phyloP scores from a whole-genome alignment of 2,888 invertebrate species.

The Caenorhabditis becei region DNA sequence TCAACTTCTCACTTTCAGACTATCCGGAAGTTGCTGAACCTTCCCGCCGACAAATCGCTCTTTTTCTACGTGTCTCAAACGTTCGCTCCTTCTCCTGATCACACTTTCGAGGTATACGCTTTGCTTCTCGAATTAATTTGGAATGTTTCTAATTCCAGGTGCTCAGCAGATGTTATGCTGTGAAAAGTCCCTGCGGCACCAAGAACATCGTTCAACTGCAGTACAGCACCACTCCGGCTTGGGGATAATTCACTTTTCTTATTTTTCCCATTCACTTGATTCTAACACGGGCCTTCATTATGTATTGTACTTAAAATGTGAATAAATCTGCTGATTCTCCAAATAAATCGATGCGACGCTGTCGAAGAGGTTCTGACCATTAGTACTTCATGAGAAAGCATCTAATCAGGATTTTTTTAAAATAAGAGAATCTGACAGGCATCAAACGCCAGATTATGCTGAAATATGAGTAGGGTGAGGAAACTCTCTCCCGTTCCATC shows the following conservation, averaged over 20 bases:
- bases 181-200: slow-evolving; percentile 40
- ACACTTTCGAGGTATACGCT: slow-evolving; percentile 65
- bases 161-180: slow-evolving; percentile 55
- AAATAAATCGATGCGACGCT: not conserved
- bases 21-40: slow-evolving; percentile 55
- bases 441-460: not conserved
- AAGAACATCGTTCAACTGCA: slow-evolving; percentile 65
- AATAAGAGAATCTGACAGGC: not conserved
- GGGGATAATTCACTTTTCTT: slow-evolving; percentile 57
- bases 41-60: slow-evolving; percentile 51
- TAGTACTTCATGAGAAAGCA: too few relatives aligned
- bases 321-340: not conserved
- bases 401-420: not conserved
- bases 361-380: too few relatives aligned
- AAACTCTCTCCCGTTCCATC: not conserved
- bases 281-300: slow-evolving; percentile 2
- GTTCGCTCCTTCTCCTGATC: slow-evolving; percentile 72
- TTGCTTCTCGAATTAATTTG: not conserved
- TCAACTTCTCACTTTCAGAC: slow-evolving; percentile 21
- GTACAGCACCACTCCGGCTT: slow-evolving; percentile 72
- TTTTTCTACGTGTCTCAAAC: slow-evolving; percentile 67
- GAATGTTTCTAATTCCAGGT: slow-evolving; percentile 19
- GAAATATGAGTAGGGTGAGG: slow-evolving; percentile 13
- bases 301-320: slow-evolving; percentile 4
- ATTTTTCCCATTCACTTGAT: not conserved